phyloP scores from a whole-genome alignment of 2,888 invertebrate genomes.

The Nymphalis urticae region DNA sequence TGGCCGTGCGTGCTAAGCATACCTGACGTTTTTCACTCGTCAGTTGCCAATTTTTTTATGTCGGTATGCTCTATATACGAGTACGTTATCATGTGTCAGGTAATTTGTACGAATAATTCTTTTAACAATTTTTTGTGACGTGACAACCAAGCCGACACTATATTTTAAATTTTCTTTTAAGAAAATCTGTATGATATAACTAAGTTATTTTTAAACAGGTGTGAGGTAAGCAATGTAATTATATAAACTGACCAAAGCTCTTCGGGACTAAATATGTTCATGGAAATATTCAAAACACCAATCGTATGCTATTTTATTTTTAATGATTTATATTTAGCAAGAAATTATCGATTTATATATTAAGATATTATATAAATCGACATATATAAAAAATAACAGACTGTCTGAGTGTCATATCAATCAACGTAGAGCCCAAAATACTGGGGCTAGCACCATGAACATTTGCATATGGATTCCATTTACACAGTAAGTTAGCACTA shows the following conservation, averaged over 20 bases:
- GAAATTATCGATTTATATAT: too few species aligned
- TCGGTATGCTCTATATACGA: constrained; percentile 43
- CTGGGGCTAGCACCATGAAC: too few species aligned
- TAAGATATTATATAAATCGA: too few species aligned
- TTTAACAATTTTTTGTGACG: neutral
- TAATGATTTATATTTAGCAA: neutral
- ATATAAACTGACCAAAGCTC: constrained; percentile 42
- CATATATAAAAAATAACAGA: too few species aligned
- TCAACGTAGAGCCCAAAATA: too few species aligned
- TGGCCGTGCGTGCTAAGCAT: constrained; percentile 55
- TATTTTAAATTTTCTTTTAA: constrained; percentile 31
- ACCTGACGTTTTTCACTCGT: constrained; percentile 60
- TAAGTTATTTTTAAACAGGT: constrained; percentile 67
- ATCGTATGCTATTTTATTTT: neutral
- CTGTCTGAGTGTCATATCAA: too few species aligned
- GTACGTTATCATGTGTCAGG: constrained; percentile 47
- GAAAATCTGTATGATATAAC: constrained; percentile 56
- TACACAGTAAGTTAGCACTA: too few species aligned
- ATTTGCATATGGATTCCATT: too few species aligned
- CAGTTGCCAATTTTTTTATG: constrained; percentile 56
- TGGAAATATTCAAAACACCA: neutral
- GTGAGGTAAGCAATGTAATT: constrained; percentile 50
- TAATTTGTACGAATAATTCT: constrained; percentile 46
- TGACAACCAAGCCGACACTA: constrained; percentile 34
- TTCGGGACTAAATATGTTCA: constrained; percentile 7